Evolutionary conservation across 2,888 invertebrate genomes (phyloP), one percentile per base, ranked within the genome.

Genomic region (Volucella inflata): DNA sequence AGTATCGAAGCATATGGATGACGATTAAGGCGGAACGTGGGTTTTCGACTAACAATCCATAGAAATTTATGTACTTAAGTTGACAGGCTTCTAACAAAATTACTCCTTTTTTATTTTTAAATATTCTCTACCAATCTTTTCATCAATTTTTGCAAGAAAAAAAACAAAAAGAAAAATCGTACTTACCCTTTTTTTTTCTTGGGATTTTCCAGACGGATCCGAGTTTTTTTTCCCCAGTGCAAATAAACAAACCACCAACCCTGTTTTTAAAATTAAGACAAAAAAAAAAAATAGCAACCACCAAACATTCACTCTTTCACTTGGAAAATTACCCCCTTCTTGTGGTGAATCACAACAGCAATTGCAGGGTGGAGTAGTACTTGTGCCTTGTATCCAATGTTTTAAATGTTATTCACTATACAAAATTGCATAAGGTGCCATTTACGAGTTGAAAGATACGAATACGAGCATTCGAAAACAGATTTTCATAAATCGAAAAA

Each of bases 1-100:
- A 59, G 38, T 70, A 64, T 16, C 38, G 42, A 30, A 74, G 62
- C 83, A 79, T 83, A 83, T 79, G 83, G 83, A 68, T 30, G 48
- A 46, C 53, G 17, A 30, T 30, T 30, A 30, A 30, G 30, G 30
- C 30, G 30, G 30, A 30, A 30, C 30, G 30, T 30, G 30, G 30
- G 30, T 6, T 6, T 6, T 30, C 30, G 6, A 30, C 30, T 6
- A 30, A 30, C 30, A 30, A 30, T 30, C 30, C 30, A 30, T 6
- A 30, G 6, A 30, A 4, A 30, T 30, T 30, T 30, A 30, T 30
- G 0, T 30, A 30, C 30, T 30, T 6, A 30, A 30, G 6, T 30
- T 30, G 30, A 30, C 4, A 6, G 30, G 30, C 30, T 30, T 30
- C 30, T 30, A 6, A 30, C 6, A 30, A 30, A 30, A 30, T 30